Evolutionary conservation across 2,888 invertebrate genomes (phyloP), one percentile per base, ranked within the genome.

Genomic region (Neoaliturus tenellus): DNA sequence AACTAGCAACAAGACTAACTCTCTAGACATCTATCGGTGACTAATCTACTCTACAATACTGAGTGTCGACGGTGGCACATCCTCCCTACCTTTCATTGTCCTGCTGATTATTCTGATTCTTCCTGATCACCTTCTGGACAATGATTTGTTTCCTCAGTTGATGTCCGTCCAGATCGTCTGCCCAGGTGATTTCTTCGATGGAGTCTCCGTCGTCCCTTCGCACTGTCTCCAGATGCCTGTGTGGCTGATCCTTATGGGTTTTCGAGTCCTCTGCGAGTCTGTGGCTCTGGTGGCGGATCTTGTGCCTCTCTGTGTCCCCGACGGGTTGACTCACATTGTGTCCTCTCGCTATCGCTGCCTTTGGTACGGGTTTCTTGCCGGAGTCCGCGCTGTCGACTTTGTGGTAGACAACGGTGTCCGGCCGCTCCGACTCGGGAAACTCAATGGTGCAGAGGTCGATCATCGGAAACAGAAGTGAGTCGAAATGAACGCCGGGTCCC

Each of bases 391-490:
- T 25, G 55, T 80, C 39, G 25, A 73, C 82, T 39, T 80, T 84
- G 39, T 82, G 84, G 71, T 84, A 84, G 67, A 51, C 48, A n/a
- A 67, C 69, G 0, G 83, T 51, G 23, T 67, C 86, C 10, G 85
- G 88, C 85, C 80, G 82, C n/a, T 86, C 86, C 0, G 85, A 85
- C 69, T 90, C 89, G 5, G 90, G 90, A 73, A 90, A 88, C 86
- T 91, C 90, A 41, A 91, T 85, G 5, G 91, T 91, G 86, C 91
- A 91, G 25, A 91, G 88, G 87, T 91, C 91, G 88, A 91, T 89
- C 86, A 90, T 90, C 84, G 91, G 91, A 87, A 90, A 84, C 82
- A 84, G 48, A 33, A 82, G 67, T 51, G 81, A 75, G 69, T 84
- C 78, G 48, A 84, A 62, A 75, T 67, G 81, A 51, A 82, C 48